Evolutionary conservation across 2,888 invertebrate genomes (phyloP).

Genomic region (Lithosia quadra): DNA sequence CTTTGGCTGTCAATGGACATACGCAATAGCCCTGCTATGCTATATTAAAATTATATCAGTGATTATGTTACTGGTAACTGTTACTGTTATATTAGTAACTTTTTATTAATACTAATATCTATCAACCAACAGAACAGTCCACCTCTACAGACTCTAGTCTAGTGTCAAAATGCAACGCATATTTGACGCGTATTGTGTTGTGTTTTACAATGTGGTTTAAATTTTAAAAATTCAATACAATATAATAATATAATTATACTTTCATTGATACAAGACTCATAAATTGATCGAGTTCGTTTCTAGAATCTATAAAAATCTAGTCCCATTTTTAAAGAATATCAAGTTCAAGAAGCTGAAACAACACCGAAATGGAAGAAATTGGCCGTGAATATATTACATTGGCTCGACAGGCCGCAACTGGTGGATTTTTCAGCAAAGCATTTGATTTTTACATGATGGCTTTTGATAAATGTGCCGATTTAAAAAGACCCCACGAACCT

Average conservation of each 20-base stretch:
- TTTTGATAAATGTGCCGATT: conserved; percentile 61
- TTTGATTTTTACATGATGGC: conserved; percentile 69
- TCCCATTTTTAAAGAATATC: neutral
- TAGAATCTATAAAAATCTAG: neutral
- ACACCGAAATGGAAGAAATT: conserved; percentile 53
- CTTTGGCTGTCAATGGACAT: too few relatives aligned
- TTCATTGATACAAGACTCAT: neutral
- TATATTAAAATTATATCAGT: too few relatives aligned
- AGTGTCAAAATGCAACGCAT: too few relatives aligned
- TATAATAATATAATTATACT: too few relatives aligned
- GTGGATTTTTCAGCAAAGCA: conserved; percentile 63
- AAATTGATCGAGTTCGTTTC: too few relatives aligned
- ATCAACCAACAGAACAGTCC: too few relatives aligned
- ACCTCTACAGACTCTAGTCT: too few relatives aligned
- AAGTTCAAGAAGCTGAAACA: neutral
- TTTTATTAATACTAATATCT: too few relatives aligned
- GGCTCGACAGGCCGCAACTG: conserved; percentile 61
- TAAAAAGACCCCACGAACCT: conserved; percentile 56
- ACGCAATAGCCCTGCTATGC: too few relatives aligned
- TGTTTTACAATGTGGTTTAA: neutral
- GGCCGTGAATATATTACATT: conserved; percentile 57
- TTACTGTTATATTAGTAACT: too few relatives aligned
- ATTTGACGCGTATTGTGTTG: neutral
- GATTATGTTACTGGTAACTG: too few relatives aligned
- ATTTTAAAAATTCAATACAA: neutral